Evolutionary conservation across 1,140 invertebrate species (phyloP).

Genomic region (Drosophila repleta): DNA sequence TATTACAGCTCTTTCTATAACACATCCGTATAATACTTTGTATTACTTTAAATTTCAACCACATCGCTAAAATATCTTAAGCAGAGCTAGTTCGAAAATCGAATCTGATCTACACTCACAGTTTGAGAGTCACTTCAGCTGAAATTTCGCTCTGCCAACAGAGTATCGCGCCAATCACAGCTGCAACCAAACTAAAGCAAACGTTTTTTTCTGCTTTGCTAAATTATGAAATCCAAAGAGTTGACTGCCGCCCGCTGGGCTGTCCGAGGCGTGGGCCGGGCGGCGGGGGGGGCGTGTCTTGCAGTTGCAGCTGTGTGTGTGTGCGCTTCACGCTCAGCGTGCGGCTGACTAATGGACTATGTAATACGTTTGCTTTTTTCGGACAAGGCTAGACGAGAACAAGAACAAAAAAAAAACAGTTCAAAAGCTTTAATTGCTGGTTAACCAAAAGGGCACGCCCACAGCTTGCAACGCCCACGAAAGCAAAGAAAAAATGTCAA

Average conservation of each 20-base stretch:
- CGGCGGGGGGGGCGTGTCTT: background rate
- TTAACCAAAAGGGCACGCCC: constrained; percentile 10
- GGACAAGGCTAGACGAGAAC: constrained; percentile 44
- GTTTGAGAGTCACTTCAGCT: no score
- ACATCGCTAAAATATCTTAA: no score
- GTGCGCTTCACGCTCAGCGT: constrained; percentile 5
- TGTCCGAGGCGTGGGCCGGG: background rate
- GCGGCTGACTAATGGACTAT: constrained; percentile 64
- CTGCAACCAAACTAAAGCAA: background rate
- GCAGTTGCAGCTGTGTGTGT: constrained; percentile 17
- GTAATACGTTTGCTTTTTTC: constrained; percentile 66
- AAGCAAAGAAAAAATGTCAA: constrained; percentile 46
- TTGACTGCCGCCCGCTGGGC: constrained; percentile 11
- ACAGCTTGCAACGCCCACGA: no score
- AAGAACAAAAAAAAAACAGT: constrained; percentile 34
- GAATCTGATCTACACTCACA: no score
- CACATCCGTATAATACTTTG: no score
- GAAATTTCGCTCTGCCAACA: background rate
- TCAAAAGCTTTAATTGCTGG: constrained; percentile 32
- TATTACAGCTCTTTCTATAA: no score
- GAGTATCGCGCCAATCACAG: background rate
- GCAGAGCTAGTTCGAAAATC: no score
- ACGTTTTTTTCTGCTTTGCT: constrained; percentile 28
- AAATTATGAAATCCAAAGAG: constrained; percentile 63
- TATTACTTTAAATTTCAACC: no score